Evolutionary conservation across 2,888 invertebrate species (phyloP).

Genomic region (Glyphotaelius pellucidus): DNA sequence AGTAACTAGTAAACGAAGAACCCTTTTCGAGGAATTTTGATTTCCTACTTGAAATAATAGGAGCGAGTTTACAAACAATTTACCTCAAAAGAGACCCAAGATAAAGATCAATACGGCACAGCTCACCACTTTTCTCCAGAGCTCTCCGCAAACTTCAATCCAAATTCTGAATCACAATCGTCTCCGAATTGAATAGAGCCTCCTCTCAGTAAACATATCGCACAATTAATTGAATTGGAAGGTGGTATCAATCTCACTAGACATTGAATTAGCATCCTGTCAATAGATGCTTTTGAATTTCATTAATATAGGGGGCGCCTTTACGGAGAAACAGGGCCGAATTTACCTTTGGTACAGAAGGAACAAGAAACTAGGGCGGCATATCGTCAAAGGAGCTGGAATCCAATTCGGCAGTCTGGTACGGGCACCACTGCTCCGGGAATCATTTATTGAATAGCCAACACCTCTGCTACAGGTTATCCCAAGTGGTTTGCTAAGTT

Average conservation of each 20-base stretch:
- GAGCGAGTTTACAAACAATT: background rate
- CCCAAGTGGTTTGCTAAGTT: no score
- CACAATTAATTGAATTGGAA: constrained; percentile 35
- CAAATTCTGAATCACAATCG: background rate
- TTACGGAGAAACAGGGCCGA: background rate
- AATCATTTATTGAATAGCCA: no score
- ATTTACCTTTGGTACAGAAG: background rate
- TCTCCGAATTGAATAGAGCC: background rate
- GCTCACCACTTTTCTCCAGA: background rate
- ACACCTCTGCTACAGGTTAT: no score
- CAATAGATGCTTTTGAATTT: constrained; percentile 27
- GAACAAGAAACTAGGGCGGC: background rate
- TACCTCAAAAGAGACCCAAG: background rate
- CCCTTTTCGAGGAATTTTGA: background rate
- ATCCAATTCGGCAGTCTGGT: background rate
- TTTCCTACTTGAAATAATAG: background rate
- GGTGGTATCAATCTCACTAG: constrained; percentile 2
- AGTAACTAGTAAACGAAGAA: background rate
- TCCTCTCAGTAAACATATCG: constrained; percentile 36
- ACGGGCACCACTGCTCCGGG: no score
- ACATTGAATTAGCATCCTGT: constrained; percentile 22
- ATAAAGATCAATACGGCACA: background rate
- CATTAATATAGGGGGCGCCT: constrained; percentile 1
- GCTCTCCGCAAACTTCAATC: constrained; percentile 6
- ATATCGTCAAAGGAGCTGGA: background rate